Base-by-base conservation (phyloP, 2,113 vertebrate species). In the Cyphomyrus discorhynchus region DNA sequence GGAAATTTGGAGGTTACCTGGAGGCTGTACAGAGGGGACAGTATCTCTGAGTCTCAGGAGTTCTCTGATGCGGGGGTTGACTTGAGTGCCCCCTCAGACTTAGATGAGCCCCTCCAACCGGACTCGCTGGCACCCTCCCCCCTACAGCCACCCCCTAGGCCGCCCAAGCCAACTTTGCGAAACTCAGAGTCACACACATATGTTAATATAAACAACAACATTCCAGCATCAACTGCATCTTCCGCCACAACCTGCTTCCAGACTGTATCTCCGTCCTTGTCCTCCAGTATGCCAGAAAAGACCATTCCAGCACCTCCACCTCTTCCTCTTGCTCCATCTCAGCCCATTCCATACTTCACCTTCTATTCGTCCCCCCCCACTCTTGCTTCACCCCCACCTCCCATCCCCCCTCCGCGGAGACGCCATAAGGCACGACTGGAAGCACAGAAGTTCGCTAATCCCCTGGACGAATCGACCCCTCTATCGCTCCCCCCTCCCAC, bases 21-120 rank as follows among this genome's bases (percentile, higher is more conserved):
- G 95, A 96, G 95, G 88, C 77, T 96, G 87, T 96, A 96, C 90
- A 95, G 95, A 93, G 91, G 91, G 53, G 89, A 86, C 0, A 77
- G 88, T 3, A 93, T 89, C 35, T 88, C 92, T 88, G 95, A 94
- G 11, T 96, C 96, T 74, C 96, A 96, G 90, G 95, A 96, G 93
- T 96, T 95, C 90, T 96, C 95, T 0, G 96, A 96, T n/a, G 95
- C 95, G 3, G 96, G 96, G 45, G 96, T 96, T 1, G 96, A 96
- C 91, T 93, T 96, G 77, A 95, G 93, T 2, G 96, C 93, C 86
- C 95, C 95, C 0, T 96, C 96, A 83, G 96, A 96, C 87, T 91
- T 94, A 8, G 96, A 96, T 19, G 96, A 96, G 58, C 93, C 94
- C n/a, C 92, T 94, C 0, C 91, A 58, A 52, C 93, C 94, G 1